Evolutionary conservation across 2,888 invertebrate species (phyloP).

Genomic region (Phyto melanocephala): DNA sequence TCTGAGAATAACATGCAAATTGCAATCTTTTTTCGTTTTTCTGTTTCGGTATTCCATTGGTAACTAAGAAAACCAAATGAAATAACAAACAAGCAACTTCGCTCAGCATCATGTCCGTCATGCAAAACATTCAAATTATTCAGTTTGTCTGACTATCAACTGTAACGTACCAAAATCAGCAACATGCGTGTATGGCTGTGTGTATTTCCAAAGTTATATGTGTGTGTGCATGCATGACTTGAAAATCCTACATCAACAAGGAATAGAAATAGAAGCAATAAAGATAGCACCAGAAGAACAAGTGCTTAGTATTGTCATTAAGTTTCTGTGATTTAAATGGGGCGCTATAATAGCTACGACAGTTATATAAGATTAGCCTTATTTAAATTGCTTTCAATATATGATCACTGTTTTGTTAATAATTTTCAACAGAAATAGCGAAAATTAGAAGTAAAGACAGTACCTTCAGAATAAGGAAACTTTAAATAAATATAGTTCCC

Average conservation of each 20-base stretch:
- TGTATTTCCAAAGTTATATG: constrained; percentile 20
- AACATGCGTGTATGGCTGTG: constrained; percentile 53
- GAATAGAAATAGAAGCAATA: not conserved
- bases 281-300: not conserved
- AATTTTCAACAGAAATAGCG: too few relatives aligned
- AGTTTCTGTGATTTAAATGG: not conserved
- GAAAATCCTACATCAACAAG: constrained; percentile 63
- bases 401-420: too few relatives aligned
- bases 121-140: constrained; percentile 61
- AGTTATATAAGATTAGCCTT: too few relatives aligned
- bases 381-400: too few relatives aligned
- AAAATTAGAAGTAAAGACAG: too few relatives aligned
- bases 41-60: not conserved
- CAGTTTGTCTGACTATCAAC: constrained; percentile 53
- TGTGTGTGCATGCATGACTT: constrained; percentile 74
- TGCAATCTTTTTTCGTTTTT: constrained; percentile 28
- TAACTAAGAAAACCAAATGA: constrained; percentile 38
- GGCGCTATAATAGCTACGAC: not conserved
- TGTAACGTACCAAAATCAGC: constrained; percentile 23
- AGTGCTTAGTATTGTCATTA: not conserved
- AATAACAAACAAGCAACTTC: constrained; percentile 23
- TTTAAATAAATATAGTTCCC: too few relatives aligned
- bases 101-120: constrained; percentile 58
- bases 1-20: constrained; percentile 62
- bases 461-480: too few relatives aligned